Percentiles rank a stretch among this genome's conserved stretches.
phyloP scores from a whole-genome alignment of 2,113 vertebrate genomes.

The Lichenostomus cassidix region DNA sequence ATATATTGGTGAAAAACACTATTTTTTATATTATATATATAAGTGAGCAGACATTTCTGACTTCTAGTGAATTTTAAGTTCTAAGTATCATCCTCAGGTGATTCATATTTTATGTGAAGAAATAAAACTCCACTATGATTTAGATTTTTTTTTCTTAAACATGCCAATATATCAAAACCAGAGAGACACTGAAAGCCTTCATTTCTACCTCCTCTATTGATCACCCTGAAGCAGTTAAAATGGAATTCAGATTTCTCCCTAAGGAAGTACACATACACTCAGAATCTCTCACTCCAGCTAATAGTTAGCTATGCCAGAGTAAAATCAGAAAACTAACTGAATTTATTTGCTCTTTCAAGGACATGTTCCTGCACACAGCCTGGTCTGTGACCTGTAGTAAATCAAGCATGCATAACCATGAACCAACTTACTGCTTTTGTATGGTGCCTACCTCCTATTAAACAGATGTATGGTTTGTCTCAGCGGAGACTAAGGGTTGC shows the following conservation, averaged over 20 bases:
- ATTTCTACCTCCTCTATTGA: background rate
- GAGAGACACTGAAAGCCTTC: background rate
- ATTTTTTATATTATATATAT: background rate
- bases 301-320: background rate
- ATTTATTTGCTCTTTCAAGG: slow-evolving; percentile 26
- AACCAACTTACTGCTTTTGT: background rate
- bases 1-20: background rate
- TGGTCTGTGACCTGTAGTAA: slow-evolving; percentile 14
- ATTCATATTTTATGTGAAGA: background rate
- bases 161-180: background rate
- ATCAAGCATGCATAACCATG: background rate
- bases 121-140: background rate
- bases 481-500: background rate
- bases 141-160: background rate
- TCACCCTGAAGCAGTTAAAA: background rate
- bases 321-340: slow-evolving; percentile 21
- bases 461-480: background rate
- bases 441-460: background rate
- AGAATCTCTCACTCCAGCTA: background rate
- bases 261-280: background rate
- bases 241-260: background rate
- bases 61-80: background rate
- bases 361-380: background rate
- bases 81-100: background rate
- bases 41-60: background rate